A percentile compares a stretch with the other conserved stretches of the same genome.
Conservation (phyloP, 23 tunicate species). For the Styela plicata region DNA sequence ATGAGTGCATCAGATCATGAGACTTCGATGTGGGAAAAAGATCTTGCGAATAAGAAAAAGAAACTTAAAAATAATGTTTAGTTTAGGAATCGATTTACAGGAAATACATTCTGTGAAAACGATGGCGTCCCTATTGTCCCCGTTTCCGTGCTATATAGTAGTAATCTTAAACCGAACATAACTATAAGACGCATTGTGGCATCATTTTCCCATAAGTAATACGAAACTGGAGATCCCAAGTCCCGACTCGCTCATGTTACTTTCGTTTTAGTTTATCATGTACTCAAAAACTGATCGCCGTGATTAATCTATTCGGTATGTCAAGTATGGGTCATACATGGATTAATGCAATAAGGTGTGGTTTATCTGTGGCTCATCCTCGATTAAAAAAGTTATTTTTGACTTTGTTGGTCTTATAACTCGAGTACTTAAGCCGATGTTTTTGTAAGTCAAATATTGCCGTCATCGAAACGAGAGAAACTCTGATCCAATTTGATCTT, state of each 20-base stretch:
- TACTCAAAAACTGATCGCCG: background rate
- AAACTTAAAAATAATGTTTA: too few species aligned
- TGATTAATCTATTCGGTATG: too few species aligned
- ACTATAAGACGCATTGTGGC: background rate
- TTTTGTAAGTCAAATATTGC: background rate
- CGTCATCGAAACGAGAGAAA: background rate
- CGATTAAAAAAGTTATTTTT: too few species aligned
- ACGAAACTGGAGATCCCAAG: background rate
- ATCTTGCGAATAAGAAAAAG: too few species aligned
- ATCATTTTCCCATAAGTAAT: background rate
- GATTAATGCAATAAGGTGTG: too few species aligned
- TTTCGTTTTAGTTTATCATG: background rate
- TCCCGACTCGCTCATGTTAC: background rate
- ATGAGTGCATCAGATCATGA: too few species aligned
- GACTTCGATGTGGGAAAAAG: too few species aligned
- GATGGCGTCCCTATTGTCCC: background rate
- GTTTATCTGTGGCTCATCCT: too few species aligned
- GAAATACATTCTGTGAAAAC: background rate
- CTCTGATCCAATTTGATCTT: background rate
- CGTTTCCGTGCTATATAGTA: background rate
- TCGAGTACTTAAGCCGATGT: too few species aligned
- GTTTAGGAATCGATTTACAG: background rate
- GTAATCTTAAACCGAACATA: background rate
- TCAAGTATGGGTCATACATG: too few species aligned
- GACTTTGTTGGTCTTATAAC: too few species aligned